Conservation (phyloP, 2,797 vertebrate species). For the Miichthys miiuy region DNA sequence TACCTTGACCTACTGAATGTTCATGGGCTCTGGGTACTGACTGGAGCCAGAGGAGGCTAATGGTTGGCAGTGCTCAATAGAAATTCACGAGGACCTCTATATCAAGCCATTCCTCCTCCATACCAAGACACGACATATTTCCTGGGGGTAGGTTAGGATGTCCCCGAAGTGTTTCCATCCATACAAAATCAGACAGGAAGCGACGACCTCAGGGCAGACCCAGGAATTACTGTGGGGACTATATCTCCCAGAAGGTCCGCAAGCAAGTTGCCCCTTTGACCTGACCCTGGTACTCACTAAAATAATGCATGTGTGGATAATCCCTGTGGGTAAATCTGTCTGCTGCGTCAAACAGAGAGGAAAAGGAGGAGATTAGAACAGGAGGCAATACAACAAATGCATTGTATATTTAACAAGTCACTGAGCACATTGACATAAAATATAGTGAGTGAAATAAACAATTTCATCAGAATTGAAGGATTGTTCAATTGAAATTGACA, state of each 20-base stretch:
- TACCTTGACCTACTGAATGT: slow-evolving; percentile 2
- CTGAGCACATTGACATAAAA: not conserved
- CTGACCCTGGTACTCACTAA: slow-evolving; percentile 7
- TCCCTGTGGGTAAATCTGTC: slow-evolving; percentile 21
- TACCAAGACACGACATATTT: not conserved
- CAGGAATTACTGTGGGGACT: slow-evolving; percentile 18
- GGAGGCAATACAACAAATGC: not conserved
- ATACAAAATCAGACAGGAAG: not conserved
- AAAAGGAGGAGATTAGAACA: not conserved
- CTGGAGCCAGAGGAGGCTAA: not conserved
- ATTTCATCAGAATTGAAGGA: not conserved
- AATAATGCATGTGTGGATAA: slow-evolving; percentile 42
- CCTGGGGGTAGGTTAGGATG: not conserved
- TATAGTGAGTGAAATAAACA: not conserved
- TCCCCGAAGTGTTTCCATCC: slow-evolving; percentile 3
- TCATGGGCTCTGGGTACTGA: not conserved
- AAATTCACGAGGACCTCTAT: not conserved
- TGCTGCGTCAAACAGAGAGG: slow-evolving; percentile 9
- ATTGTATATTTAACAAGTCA: not conserved
- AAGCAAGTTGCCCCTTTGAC: slow-evolving; percentile 29
- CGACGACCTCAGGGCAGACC: slow-evolving; percentile 10
- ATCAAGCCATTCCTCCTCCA: not conserved
- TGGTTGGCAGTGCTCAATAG: not conserved
- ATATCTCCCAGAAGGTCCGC: not conserved
- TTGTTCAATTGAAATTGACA: not conserved